Percentiles rank a stretch among this genome's conserved stretches.
These are phyloP conservation scores for Leucoma salicis DNA, from an alignment of 2,888 invertebrate genomes.

Conservation along the genomic window DNA sequence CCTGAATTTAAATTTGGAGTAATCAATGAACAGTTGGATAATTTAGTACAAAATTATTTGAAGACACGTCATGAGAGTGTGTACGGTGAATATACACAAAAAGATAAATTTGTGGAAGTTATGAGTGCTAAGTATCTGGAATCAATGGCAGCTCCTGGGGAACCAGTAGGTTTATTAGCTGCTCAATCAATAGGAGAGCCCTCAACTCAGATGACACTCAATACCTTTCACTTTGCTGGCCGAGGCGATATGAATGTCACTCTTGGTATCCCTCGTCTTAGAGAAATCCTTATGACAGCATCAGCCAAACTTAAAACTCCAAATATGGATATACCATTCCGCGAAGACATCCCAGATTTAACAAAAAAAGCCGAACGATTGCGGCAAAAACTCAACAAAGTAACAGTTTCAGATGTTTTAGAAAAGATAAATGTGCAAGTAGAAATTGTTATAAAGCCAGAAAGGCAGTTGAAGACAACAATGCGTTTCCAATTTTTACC, in stretches of 20 bases:
- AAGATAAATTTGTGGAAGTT: constrained; percentile 84
- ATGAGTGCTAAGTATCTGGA: constrained; percentile 89
- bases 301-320: constrained; percentile 97
- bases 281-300: constrained; percentile 98
- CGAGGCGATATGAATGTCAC: constrained; percentile 99
- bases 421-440: constrained; percentile 85
- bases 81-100: constrained; percentile 55
- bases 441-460: constrained; percentile 78
- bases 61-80: constrained; percentile 59
- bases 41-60: constrained; percentile 84
- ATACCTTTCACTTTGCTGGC: constrained; percentile 99
- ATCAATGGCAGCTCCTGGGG: constrained; percentile 93
- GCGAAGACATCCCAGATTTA: constrained; percentile 62
- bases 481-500: constrained; percentile 89
- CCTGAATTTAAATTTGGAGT: constrained; percentile 91
- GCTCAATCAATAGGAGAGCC: constrained; percentile 99
- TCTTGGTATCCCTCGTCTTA: constrained; percentile 97
- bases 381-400: constrained; percentile 87
- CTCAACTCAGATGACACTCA: constrained; percentile 99
- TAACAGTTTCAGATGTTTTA: constrained; percentile 90
- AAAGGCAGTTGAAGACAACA: constrained; percentile 84
- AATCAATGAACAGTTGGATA: constrained; percentile 90
- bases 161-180: constrained; percentile 97
- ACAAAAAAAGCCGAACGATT: constrained; percentile 85
- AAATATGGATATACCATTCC: constrained; percentile 96